Evolutionary conservation across 2,888 invertebrate species (phyloP).

Genomic region (Nemotelus nigrinus): DNA sequence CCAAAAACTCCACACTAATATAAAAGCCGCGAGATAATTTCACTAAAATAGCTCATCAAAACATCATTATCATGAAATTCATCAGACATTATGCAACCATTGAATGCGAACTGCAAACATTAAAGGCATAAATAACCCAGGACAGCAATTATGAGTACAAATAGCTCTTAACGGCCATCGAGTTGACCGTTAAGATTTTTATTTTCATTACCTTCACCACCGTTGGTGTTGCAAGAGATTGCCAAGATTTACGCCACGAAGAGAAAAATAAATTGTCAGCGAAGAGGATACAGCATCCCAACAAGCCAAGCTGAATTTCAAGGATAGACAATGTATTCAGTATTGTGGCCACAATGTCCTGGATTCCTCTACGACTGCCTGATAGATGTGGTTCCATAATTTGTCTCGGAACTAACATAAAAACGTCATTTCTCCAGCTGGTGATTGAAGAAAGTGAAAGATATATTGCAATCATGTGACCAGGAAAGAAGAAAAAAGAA

Average conservation of each 20-base stretch:
- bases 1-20: too few species aligned
- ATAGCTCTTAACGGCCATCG: not conserved
- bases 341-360: not conserved
- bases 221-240: not conserved
- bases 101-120: slow-evolving; percentile 28
- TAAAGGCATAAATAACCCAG: slow-evolving; percentile 47
- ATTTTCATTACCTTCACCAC: slow-evolving; percentile 13
- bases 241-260: not conserved
- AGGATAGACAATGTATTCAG: slow-evolving; percentile 10
- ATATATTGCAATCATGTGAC: too few species aligned
- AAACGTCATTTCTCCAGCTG: not conserved
- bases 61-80: too few species aligned
- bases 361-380: not conserved
- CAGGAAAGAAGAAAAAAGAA: not conserved
- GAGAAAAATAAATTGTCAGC: not conserved
- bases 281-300: too few species aligned
- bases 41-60: too few species aligned
- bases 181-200: not conserved
- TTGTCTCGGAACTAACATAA: not conserved
- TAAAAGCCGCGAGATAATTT: too few species aligned
- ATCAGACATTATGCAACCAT: slow-evolving; percentile 6
- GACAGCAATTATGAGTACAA: slow-evolving; percentile 45
- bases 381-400: slow-evolving; percentile 20
- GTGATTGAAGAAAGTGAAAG: not conserved
- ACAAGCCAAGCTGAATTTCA: not conserved